A percentile compares a stretch with the other conserved stretches of the same genome.
These are phyloP conservation scores for Dromococcyx pavoninus DNA, from an alignment of 2,797 vertebrate species.

Conservation along the genomic window DNA sequence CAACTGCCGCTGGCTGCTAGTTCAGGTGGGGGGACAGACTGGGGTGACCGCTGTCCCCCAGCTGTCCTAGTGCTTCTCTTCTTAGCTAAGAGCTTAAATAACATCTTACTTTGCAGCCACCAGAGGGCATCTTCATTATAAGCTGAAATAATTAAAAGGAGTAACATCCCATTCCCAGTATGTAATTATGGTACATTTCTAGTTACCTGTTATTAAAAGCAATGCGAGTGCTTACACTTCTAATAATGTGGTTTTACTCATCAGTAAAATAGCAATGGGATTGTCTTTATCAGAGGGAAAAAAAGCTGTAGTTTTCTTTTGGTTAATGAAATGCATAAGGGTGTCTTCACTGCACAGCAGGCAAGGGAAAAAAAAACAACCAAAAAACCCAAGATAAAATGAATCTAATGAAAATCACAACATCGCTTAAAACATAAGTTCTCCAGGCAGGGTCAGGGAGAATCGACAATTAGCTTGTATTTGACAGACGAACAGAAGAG, in stretches of 20 bases:
- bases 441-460: not conserved
- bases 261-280: not conserved
- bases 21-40: accelerated
- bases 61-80: not conserved
- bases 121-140: slow-evolving; percentile 68
- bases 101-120: slow-evolving; percentile 21
- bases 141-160: not conserved
- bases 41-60: not conserved
- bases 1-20: not conserved
- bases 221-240: not conserved
- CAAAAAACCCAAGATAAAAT: accelerated
- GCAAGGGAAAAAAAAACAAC: no score
- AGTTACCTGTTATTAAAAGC: not conserved
- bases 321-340: not conserved
- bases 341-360: not conserved
- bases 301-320: not conserved
- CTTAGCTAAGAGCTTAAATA: not conserved
- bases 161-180: accelerated
- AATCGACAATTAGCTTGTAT: not conserved
- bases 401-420: not conserved
- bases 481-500: not conserved
- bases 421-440: not conserved
- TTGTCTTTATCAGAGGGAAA: not conserved
- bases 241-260: not conserved
- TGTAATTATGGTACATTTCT: not conserved